Conservation (phyloP, 2,797 vertebrate genomes). For the Premnoplex brunnescens region DNA sequence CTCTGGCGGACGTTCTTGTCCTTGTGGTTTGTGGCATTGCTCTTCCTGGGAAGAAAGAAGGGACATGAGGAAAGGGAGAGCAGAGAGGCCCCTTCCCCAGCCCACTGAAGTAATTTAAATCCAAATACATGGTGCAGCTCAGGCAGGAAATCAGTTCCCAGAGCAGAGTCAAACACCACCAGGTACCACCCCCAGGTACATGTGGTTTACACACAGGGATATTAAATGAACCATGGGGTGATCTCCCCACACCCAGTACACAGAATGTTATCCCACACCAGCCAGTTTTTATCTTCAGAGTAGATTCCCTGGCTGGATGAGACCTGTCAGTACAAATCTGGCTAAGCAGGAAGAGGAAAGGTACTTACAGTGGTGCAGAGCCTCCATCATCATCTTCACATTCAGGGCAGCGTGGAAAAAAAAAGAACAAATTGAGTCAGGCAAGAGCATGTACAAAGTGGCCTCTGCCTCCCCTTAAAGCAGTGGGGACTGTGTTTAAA, state of each 20-base stretch:
- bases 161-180: fast-evolving
- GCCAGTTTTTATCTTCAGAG: neutral
- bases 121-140: neutral
- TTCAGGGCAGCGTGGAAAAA: neutral
- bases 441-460: fast-evolving
- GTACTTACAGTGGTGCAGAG: constrained; percentile 92
- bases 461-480: neutral
- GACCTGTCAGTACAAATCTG: neutral
- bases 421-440: neutral
- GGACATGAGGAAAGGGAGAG: neutral
- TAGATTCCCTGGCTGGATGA: neutral
- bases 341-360: neutral
- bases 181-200: neutral
- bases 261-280: neutral
- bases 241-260: neutral
- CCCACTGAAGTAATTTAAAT: fast-evolving
- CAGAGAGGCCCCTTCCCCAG: neutral
- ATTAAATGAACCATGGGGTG: neutral
- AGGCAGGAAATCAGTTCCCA: neutral
- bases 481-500: neutral
- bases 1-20: constrained; percentile 93
- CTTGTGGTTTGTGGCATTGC: constrained; percentile 89
- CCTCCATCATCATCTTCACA: constrained; percentile 91
- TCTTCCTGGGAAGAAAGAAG: constrained; percentile 82
- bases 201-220: neutral